Percentiles rank a stretch among this genome's conserved stretches.
phyloP scores from a whole-genome alignment of 2,888 invertebrate genomes.

The Cheilosia scutellata region DNA sequence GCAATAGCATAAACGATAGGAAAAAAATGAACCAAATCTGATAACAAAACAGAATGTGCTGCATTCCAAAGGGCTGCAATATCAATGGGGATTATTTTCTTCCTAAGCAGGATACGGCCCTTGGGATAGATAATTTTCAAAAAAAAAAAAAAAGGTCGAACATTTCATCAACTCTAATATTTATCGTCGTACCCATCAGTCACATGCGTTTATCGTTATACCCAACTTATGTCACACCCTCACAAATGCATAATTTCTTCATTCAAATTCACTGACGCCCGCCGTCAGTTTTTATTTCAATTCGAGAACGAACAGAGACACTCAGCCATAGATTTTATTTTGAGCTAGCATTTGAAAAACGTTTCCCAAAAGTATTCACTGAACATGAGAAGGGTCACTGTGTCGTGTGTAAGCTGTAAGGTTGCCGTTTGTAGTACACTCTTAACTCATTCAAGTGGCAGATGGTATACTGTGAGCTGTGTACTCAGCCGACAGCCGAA shows the following conservation, averaged over 20 bases:
- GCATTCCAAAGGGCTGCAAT: background rate
- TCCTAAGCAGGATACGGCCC: background rate
- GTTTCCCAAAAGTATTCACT: constrained; percentile 10
- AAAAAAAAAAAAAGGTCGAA: background rate
- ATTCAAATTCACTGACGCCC: constrained; percentile 12
- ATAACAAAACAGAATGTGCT: background rate
- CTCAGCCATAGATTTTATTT: background rate
- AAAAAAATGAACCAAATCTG: background rate
- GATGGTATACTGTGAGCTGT: constrained; percentile 37
- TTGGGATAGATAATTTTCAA: background rate
- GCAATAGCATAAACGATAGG: background rate
- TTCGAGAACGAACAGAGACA: background rate
- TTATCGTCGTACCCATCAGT: constrained; percentile 16
- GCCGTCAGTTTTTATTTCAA: constrained; percentile 21
- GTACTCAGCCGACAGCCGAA: constrained; percentile 21
- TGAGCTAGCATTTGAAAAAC: background rate
- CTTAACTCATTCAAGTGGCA: constrained; percentile 45
- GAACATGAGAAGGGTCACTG: constrained; percentile 45
- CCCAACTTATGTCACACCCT: background rate
- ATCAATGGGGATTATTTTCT: constrained; percentile 8
- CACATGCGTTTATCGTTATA: background rate
- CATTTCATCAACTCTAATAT: constrained; percentile 22
- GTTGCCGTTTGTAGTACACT: background rate
- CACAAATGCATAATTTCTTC: constrained; percentile 22
- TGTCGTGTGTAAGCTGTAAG: background rate